A percentile compares a stretch with the other conserved stretches of the same genome.
phyloP scores from a whole-genome alignment of 2,113 vertebrate species.

The Eublepharis macularius region DNA sequence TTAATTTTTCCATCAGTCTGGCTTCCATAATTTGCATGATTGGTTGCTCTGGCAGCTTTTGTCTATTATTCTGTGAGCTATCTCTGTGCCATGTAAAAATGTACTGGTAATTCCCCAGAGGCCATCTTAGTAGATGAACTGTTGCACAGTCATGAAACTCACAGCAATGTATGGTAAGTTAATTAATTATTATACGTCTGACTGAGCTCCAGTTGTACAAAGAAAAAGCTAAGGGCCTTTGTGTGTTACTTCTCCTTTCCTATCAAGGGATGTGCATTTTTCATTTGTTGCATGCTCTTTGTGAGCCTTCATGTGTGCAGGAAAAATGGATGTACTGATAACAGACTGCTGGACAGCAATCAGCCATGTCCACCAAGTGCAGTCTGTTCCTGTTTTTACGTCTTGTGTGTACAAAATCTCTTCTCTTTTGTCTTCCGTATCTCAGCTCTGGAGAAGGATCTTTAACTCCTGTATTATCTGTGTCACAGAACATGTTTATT shows the following conservation, averaged over 20 bases:
- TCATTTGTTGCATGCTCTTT: not conserved
- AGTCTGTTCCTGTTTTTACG: not conserved
- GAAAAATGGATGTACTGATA: not conserved
- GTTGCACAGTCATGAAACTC: slow-evolving; percentile 16
- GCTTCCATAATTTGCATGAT: slow-evolving; percentile 60
- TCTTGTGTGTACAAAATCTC: not conserved
- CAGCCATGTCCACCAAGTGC: not conserved
- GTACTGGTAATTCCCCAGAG: slow-evolving; percentile 42
- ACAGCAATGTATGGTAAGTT: not conserved
- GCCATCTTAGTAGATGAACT: slow-evolving; percentile 21
- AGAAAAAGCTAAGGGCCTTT: not conserved
- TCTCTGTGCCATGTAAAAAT: slow-evolving; percentile 42
- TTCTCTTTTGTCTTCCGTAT: not conserved
- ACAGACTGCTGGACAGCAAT: not conserved
- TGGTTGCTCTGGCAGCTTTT: slow-evolving; percentile 50
- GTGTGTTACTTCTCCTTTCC: not conserved
- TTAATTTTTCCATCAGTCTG: slow-evolving; percentile 51
- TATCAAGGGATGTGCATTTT: not conserved
- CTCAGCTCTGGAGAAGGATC: not conserved
- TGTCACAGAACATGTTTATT: not conserved
- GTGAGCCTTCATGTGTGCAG: not conserved
- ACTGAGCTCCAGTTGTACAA: not conserved
- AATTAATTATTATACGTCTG: not conserved
- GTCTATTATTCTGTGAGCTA: slow-evolving; percentile 51
- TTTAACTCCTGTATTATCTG: not conserved